phyloP scores from a whole-genome alignment of 2,888 invertebrate genomes.

The Eupithecia exiguata region DNA sequence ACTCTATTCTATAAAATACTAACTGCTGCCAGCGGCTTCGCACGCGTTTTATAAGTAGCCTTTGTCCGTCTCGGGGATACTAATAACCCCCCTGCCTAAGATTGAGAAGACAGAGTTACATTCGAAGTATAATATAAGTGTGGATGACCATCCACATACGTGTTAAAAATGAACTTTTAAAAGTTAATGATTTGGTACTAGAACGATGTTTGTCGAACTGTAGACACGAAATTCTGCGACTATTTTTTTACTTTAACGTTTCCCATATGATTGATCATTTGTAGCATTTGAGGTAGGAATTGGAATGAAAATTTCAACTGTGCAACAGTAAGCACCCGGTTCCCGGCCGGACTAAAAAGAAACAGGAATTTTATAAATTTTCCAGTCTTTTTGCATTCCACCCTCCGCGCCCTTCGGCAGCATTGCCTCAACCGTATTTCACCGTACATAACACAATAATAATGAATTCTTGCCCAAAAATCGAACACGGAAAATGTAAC shows the following conservation, averaged over 20 bases:
- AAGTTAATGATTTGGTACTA: not conserved
- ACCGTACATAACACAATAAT: constrained; percentile 25
- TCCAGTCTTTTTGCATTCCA: constrained; percentile 22
- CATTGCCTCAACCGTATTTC: constrained; percentile 3
- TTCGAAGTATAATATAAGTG: too few species aligned
- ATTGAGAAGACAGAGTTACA: too few species aligned
- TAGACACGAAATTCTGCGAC: not conserved
- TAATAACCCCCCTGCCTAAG: too few species aligned
- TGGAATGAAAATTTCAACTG: not conserved
- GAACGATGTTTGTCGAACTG: not conserved
- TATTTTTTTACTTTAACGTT: not conserved
- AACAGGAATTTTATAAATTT: constrained; percentile 1
- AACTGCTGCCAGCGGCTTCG: too few species aligned
- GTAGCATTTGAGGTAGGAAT: not conserved
- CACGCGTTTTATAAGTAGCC: too few species aligned
- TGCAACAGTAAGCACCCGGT: not conserved
- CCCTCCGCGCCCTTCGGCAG: constrained; percentile 1
- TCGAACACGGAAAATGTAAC: constrained; percentile 34
- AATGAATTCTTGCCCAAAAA: constrained; percentile 35
- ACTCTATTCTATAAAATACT: not conserved
- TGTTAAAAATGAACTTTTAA: too few species aligned
- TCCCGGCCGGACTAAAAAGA: not conserved
- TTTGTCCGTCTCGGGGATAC: too few species aligned
- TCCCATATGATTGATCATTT: not conserved
- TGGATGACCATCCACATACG: too few species aligned